Percentiles rank a stretch among this genome's conserved stretches.
phyloP scores from a whole-genome alignment of 2,797 vertebrate genomes.

The Halcyon badia region DNA sequence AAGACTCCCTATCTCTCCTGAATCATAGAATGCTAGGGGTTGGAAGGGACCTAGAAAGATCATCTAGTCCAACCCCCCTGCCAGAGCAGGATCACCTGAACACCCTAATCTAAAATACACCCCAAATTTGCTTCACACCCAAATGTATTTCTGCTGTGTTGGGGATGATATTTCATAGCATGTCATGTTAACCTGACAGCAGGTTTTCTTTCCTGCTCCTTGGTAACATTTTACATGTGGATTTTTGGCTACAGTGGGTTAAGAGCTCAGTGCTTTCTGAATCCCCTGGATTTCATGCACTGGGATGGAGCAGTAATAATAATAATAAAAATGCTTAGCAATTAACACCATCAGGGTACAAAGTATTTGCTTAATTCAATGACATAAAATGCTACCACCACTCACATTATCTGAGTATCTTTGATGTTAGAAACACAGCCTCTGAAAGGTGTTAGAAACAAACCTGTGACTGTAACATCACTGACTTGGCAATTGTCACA shows the following conservation, averaged over 20 bases:
- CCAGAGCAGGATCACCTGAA: not conserved
- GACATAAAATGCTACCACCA: not conserved
- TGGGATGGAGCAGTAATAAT: not conserved
- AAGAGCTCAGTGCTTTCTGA: not conserved
- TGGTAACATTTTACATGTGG: not conserved
- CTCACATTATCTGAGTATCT: not conserved
- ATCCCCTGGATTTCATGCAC: not conserved
- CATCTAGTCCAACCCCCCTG: too few relatives aligned
- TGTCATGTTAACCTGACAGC: not conserved
- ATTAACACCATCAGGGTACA: not conserved
- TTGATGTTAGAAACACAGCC: accelerated
- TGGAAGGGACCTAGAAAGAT: too few relatives aligned
- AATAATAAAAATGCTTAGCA: not conserved
- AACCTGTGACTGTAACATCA: conserved; percentile 89
- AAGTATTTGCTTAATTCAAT: not conserved
- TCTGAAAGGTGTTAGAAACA: conserved; percentile 1
- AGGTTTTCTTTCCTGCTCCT: not conserved
- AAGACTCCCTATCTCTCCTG: not conserved
- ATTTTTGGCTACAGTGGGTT: not conserved
- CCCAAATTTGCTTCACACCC: not conserved
- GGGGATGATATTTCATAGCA: not conserved
- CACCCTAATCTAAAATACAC: not conserved
- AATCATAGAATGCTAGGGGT: too few relatives aligned
- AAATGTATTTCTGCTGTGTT: not conserved
- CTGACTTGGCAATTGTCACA: conserved; percentile 92